Base-by-base conservation (phyloP, 2,888 invertebrate species). In the Troides aeacus region DNA sequence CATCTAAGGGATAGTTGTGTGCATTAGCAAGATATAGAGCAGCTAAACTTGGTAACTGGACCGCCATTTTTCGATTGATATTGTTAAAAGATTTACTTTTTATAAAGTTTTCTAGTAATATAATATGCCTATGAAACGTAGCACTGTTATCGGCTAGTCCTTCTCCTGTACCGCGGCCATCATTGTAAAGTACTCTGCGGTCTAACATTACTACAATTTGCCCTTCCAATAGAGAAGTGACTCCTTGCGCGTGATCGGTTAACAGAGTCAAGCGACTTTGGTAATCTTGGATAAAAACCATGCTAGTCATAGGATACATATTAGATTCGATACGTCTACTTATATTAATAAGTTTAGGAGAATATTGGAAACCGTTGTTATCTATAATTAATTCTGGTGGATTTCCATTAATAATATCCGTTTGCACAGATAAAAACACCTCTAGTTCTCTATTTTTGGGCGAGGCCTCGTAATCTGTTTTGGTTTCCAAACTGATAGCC, bases 141-240 rank as follows among this genome's bases (percentile, higher is more conserved):
- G 93, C 90, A 62, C 95, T 94, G 85, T 97, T 99, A 84, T 99
- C 99, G 0, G 97, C 95, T 2, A 99, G 94, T 12, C 98, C 98
- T 86, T 99, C 98, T 5, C 96, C 96, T 93, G 98, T 95, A 6
- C 99, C 99, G 73, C 99, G 93, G 18, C 96, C 96, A 79, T 99
- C 99, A 82, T 99, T 98, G 82, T 97, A 98, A 15, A 97, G 93
- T 2, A 99, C 96, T 68, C 98, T 93, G 21, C 99, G 93, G 80
- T 99, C 99, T 72, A 99, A 89, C 96, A 99, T 97, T 0, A 99
- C 95, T 79, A 99, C 97, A 62, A 99, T 80, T 87, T 95, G 96
- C 1, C 99, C 99, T 7, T 97, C 96, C 78, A 97, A 96, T 84
- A 97, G 95, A 71, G 97, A 96, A 2, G 98, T 96, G 0, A 97